Evolutionary conservation across 1,140 invertebrate genomes (phyloP).

Genomic region (Coenobita brevimanus): DNA sequence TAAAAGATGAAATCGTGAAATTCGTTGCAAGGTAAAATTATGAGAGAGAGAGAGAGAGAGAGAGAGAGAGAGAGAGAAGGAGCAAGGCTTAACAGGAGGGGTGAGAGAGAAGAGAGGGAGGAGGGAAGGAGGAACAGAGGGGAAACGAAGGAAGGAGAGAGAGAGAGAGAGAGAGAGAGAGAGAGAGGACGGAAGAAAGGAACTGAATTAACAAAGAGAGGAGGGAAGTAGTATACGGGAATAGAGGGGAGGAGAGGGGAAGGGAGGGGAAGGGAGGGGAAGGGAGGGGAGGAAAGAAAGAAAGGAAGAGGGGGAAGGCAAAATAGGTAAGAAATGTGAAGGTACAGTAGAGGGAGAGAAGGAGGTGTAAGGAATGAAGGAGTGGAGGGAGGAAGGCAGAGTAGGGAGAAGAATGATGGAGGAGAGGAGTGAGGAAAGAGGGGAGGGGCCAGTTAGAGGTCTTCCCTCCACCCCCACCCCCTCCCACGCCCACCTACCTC

Average conservation of each 20-base stretch:
- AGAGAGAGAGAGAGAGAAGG: neutral
- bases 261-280: neutral
- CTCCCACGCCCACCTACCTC: too few relatives aligned
- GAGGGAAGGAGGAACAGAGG: neutral
- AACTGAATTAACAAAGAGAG: neutral
- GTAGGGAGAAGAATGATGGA: neutral
- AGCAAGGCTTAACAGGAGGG: neutral
- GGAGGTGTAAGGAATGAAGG: neutral
- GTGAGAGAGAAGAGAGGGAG: neutral
- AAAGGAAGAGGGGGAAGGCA: neutral
- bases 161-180: neutral
- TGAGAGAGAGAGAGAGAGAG: slow-evolving; percentile 1
- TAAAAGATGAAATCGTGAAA: too few relatives aligned
- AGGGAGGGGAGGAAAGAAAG: neutral
- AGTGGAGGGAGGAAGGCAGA: neutral
- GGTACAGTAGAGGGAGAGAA: neutral
- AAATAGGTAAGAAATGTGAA: neutral
- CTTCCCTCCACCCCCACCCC: too few relatives aligned
- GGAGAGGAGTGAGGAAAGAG: neutral
- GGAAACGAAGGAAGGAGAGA: neutral
- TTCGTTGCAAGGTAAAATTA: too few relatives aligned
- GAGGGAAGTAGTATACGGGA: neutral
- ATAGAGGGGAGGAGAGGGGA: neutral
- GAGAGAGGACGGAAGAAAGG: neutral
- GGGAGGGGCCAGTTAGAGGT: too few relatives aligned